Conservation (phyloP, 1,140 invertebrate genomes). For the Lamellibrachia luymesi region DNA sequence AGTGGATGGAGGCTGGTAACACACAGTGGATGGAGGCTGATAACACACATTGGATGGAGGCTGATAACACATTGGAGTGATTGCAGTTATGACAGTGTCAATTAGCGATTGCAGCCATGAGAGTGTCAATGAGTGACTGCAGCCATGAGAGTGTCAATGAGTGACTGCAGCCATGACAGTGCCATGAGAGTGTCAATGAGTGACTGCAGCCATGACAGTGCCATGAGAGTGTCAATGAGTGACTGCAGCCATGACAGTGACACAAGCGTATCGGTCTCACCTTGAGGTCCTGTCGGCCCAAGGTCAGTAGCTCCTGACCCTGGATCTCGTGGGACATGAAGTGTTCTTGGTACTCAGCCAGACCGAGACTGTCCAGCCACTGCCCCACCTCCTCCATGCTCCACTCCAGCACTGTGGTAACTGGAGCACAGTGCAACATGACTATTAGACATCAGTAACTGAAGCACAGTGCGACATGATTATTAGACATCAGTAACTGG, state of each 20-base stretch:
- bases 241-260: not conserved
- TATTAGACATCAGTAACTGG: conserved; percentile 37
- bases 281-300: conserved; percentile 70
- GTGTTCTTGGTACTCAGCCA: conserved; percentile 76
- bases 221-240: not conserved
- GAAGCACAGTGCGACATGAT: conserved; percentile 56
- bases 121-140: too few relatives aligned
- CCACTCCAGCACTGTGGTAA: conserved; percentile 58
- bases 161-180: not conserved
- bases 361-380: conserved; percentile 85
- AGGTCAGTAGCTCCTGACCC: conserved; percentile 80
- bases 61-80: too few relatives aligned
- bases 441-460: not conserved
- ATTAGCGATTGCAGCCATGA: too few relatives aligned
- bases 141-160: too few relatives aligned
- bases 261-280: conserved; percentile 33
- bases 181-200: not conserved
- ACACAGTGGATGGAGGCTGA: too few relatives aligned
- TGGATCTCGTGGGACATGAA: conserved; percentile 89
- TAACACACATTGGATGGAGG: too few relatives aligned
- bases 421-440: conserved; percentile 34
- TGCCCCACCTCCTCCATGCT: conserved; percentile 63
- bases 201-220: not conserved
- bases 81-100: too few relatives aligned
- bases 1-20: too few relatives aligned